Base-by-base conservation (phyloP, 1,140 invertebrate species). In the Drosophila murphyi region DNA sequence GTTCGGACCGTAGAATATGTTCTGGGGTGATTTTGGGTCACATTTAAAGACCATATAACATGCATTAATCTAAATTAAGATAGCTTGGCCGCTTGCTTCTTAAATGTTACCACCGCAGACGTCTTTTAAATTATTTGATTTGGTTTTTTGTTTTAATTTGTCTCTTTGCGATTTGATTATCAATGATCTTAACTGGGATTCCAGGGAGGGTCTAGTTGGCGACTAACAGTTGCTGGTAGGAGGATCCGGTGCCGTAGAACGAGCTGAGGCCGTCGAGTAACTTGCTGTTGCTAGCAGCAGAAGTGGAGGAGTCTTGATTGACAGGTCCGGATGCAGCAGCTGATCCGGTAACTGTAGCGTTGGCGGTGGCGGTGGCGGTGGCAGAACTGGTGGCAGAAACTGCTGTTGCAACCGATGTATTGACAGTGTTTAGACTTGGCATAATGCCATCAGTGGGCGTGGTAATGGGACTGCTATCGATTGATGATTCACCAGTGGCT, bases 261-360 rank as follows among this genome's bases (percentile, higher is more conserved):
- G 92, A 91, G 72, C 86, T 92, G 31, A 92, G 86, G n/a, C 89
- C 85, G 63, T 92, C 91, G 50, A 92, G 90, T 2, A 92, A 63
- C 68, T 92, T 92, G 61, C 65, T 88, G 51, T 85, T 91, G 63
- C 43, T 72, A 41, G 51, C 45, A 2, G 67, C 35, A 35, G 47
- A 37, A 45, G 31, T 31, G 3, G 45, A 45, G 43, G 68, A 41
- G 32, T 77, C 75, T 39, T 73, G 79, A 31, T 45, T 4, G 48
- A 28, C 55, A 29, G n/a, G 41, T 34, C 10, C 34, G 32, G 47
- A 7, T 4, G 55, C 5, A 31, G 60, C 29, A n/a, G 41, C 5
- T 12, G 6, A 4, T 41, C 43, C 32, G 12, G 70, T 37, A 8
- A 56, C 6, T 37, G 50, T 43, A 56, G 72, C 10, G 45, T 62